Evolutionary conservation across 64 coral and sea anemone genomes (phyloP).

Genomic region (Anthopleura sola): DNA sequence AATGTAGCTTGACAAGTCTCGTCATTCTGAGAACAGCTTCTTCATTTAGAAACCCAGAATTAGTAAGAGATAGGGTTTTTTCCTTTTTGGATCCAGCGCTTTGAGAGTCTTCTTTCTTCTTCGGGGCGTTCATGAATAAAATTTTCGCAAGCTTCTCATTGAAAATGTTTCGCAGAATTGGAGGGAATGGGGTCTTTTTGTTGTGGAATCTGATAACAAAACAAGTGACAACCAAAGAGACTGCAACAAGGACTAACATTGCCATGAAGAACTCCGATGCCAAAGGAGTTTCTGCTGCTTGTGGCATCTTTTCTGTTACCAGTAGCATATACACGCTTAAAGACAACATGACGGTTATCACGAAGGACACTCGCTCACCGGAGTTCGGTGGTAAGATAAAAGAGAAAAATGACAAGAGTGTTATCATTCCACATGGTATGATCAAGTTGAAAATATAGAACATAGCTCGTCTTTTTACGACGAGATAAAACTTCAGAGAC

Average conservation of each 20-base stretch:
- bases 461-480: conserved; percentile 27
- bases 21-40: not conserved
- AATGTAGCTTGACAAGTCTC: not conserved
- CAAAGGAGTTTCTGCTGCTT: conserved; percentile 34
- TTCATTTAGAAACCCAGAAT: not conserved
- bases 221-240: conserved; percentile 53
- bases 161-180: not conserved
- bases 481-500: conserved; percentile 30
- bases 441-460: conserved; percentile 50
- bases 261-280: conserved; percentile 41
- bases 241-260: conserved; percentile 17
- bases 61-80: not conserved
- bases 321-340: conserved; percentile 55
- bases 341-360: conserved; percentile 60
- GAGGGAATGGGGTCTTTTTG: conserved; percentile 15
- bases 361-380: conserved; percentile 59
- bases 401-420: conserved; percentile 41
- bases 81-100: not conserved
- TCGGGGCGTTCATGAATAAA: not conserved
- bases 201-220: conserved; percentile 37
- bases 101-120: not conserved
- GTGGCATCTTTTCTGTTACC: conserved; percentile 60
- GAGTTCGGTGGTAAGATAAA: conserved; percentile 55
- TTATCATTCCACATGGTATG: conserved; percentile 53
- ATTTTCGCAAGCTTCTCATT: not conserved